Evolutionary conservation across 1,140 invertebrate species (phyloP).

Genomic region (Uloborus diversus): DNA sequence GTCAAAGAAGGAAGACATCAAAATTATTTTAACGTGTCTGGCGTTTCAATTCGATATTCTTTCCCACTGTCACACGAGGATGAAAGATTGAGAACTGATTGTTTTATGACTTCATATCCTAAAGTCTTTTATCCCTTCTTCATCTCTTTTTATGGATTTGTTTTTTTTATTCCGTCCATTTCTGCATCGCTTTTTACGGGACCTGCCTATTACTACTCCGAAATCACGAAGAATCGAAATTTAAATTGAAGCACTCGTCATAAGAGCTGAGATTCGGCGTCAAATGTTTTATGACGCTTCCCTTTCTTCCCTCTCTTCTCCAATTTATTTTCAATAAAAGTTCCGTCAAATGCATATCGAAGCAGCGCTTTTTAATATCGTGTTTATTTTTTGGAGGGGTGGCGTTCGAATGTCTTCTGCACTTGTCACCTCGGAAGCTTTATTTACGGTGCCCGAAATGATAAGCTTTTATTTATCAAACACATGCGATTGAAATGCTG

Average conservation of each 20-base stretch:
- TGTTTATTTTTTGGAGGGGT: constrained; percentile 29
- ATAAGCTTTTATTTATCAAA: constrained; percentile 35
- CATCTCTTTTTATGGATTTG: constrained; percentile 3
- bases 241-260: constrained; percentile 52
- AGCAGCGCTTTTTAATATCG: constrained; percentile 36
- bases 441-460: constrained; percentile 33
- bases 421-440: constrained; percentile 14
- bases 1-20: background rate
- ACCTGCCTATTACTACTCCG: background rate
- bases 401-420: constrained; percentile 17
- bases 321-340: constrained; percentile 53
- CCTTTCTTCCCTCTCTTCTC: constrained; percentile 10
- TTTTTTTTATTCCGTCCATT: background rate
- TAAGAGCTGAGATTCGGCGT: constrained; percentile 28
- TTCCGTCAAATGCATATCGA: constrained; percentile 37
- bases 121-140: background rate
- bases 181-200: background rate
- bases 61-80: constrained; percentile 12
- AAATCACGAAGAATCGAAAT: constrained; percentile 45
- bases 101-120: constrained; percentile 45
- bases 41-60: constrained; percentile 8
- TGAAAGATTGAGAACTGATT: constrained; percentile 43
- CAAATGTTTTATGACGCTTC: constrained; percentile 42
- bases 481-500: background rate
- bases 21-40: constrained; percentile 2